A percentile compares a stretch with the other conserved stretches of the same genome.
These are phyloP conservation scores for Orchesella flavescens DNA, from an alignment of 2,888 invertebrate genomes.

Conservation along the genomic window DNA sequence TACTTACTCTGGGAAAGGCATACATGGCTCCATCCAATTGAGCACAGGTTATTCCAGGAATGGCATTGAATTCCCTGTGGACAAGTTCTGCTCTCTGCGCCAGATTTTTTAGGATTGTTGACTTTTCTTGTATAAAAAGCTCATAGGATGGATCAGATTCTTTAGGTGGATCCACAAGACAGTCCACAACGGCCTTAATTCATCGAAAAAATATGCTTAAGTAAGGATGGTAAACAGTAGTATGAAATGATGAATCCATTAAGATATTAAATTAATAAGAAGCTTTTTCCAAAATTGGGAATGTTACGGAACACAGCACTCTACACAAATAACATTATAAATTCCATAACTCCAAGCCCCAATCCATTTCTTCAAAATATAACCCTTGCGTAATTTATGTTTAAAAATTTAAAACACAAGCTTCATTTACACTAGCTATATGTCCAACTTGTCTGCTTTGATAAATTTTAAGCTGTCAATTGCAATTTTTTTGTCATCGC, in stretches of 20 bases:
- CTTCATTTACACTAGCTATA: no score
- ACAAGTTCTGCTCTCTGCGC: constrained; percentile 87
- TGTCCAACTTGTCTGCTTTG: no score
- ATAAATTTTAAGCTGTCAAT: no score
- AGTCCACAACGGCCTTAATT: constrained; percentile 85
- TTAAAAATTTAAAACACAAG: no score
- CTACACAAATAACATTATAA: neutral
- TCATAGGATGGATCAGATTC: constrained; percentile 90
- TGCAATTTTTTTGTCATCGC: no score
- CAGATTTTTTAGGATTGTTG: constrained; percentile 82
- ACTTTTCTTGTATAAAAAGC: constrained; percentile 83
- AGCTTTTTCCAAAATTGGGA: no score
- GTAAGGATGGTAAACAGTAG: no score
- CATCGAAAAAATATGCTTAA: neutral
- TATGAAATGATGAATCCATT: no score
- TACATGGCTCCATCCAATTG: constrained; percentile 96
- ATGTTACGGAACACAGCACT: no score
- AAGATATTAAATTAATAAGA: neutral
- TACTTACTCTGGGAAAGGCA: constrained; percentile 85
- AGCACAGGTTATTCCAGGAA: constrained; percentile 91
- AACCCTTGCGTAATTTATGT: no score
- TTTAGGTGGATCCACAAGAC: constrained; percentile 90
- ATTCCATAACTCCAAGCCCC: neutral
- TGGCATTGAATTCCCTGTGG: constrained; percentile 88
- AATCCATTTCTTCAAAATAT: no score